These are phyloP conservation scores for Melanerpes formicivorus DNA, from an alignment of 2,113 vertebrate species.

Conservation along the genomic window DNA sequence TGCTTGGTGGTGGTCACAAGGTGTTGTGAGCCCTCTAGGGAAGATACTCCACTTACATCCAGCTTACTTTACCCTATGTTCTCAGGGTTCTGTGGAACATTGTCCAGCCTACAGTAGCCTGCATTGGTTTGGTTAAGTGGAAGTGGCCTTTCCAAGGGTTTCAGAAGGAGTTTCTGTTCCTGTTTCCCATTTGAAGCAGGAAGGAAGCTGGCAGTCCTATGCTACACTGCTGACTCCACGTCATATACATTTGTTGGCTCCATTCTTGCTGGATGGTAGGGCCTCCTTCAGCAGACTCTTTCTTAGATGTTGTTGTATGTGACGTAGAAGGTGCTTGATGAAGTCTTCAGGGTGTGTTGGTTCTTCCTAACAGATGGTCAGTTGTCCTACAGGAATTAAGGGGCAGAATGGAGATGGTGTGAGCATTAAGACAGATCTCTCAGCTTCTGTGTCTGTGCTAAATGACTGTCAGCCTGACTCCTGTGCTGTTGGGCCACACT, in stretches of 20 bases:
- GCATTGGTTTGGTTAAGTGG: neutral
- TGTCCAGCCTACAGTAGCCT: neutral
- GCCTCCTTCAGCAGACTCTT: neutral
- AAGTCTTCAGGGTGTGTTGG: neutral
- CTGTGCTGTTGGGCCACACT: fast-evolving
- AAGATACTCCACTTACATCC: neutral
- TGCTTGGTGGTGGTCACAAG: neutral
- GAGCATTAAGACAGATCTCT: neutral
- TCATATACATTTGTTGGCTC: neutral
- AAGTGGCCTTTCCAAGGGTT: neutral
- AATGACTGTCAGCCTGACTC: neutral
- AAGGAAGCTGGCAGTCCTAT: neutral
- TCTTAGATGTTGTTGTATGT: fast-evolving
- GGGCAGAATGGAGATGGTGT: neutral
- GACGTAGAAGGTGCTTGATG: fast-evolving
- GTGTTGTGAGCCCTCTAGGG: neutral
- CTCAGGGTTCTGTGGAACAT: neutral
- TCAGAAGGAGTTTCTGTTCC: slow-evolving; percentile 52
- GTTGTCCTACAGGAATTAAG: neutral
- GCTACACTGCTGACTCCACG: neutral
- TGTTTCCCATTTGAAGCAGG: slow-evolving; percentile 20
- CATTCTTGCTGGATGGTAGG: neutral
- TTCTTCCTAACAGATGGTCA: neutral
- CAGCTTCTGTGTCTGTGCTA: neutral
- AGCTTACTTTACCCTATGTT: fast-evolving